phyloP scores from a whole-genome alignment of 2,113 vertebrate species.

The Platysteira castanea region DNA sequence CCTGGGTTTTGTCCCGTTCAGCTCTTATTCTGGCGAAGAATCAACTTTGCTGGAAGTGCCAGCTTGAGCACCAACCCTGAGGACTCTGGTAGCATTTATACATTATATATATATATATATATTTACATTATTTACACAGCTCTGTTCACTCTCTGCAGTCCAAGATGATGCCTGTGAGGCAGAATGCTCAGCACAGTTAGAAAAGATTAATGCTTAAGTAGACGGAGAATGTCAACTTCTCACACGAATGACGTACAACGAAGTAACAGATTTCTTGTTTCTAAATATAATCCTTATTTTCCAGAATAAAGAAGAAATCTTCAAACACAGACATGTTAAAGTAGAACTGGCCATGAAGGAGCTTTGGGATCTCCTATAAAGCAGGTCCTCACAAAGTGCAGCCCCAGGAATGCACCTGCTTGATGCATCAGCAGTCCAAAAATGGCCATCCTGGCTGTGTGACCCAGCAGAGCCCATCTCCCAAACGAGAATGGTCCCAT shows the following conservation, averaged over 20 bases:
- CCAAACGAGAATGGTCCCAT: background rate
- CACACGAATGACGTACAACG: background rate
- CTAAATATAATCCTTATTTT: background rate
- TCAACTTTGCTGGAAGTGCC: background rate
- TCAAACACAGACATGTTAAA: fast-evolving
- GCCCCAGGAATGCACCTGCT: background rate
- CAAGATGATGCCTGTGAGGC: background rate
- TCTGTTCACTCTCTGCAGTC: background rate
- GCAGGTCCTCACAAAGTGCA: background rate
- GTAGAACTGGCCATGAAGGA: background rate
- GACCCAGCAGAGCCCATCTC: background rate
- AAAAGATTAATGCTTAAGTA: background rate
- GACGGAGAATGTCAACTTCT: background rate
- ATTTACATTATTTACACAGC: background rate
- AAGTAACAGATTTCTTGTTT: background rate
- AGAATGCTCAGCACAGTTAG: background rate
- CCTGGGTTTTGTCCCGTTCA: background rate
- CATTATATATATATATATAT: background rate
- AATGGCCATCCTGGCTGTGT: background rate
- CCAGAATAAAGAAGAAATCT: background rate
- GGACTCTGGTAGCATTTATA: background rate
- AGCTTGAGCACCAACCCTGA: background rate
- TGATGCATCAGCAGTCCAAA: background rate
- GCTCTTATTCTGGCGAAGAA: background rate
- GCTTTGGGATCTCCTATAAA: background rate